phyloP scores from a whole-genome alignment of 2,797 vertebrate species.

The Geotrypetes seraphini region DNA sequence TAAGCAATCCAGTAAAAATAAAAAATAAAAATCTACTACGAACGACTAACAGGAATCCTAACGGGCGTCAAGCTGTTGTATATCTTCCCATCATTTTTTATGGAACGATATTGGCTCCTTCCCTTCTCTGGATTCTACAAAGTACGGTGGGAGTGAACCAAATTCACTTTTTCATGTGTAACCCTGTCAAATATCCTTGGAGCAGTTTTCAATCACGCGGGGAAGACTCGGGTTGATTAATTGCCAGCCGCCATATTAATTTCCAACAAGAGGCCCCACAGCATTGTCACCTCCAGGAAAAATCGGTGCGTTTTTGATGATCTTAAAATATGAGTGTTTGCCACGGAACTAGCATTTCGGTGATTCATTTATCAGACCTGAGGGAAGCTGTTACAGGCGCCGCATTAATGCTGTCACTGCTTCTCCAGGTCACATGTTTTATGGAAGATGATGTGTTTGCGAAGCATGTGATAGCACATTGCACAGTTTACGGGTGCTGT shows the following conservation, averaged over 20 bases:
- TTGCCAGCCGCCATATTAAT: constrained; percentile 7
- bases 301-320: constrained; percentile 36
- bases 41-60: constrained; percentile 14
- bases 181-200: constrained; percentile 5
- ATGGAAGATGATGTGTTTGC: not conserved
- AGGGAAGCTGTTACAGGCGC: constrained; percentile 10
- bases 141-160: not conserved
- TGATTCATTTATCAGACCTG: constrained; percentile 43
- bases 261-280: not conserved
- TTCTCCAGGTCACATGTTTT: constrained; percentile 34
- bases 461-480: not conserved
- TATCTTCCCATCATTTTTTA: constrained; percentile 24
- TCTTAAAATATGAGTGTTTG: constrained; percentile 41
- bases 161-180: not conserved
- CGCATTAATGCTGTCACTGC: constrained; percentile 34
- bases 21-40: too few species aligned
- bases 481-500: too few species aligned
- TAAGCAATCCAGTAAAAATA: constrained; percentile 21
- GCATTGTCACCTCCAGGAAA: not conserved
- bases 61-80: constrained; percentile 18
- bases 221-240: constrained; percentile 14
- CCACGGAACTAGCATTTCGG: constrained; percentile 26
- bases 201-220: not conserved
- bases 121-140: not conserved
- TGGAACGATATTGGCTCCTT: constrained; percentile 12